Conservation (phyloP, 2,888 invertebrate genomes). For the Athetis lepigone region DNA sequence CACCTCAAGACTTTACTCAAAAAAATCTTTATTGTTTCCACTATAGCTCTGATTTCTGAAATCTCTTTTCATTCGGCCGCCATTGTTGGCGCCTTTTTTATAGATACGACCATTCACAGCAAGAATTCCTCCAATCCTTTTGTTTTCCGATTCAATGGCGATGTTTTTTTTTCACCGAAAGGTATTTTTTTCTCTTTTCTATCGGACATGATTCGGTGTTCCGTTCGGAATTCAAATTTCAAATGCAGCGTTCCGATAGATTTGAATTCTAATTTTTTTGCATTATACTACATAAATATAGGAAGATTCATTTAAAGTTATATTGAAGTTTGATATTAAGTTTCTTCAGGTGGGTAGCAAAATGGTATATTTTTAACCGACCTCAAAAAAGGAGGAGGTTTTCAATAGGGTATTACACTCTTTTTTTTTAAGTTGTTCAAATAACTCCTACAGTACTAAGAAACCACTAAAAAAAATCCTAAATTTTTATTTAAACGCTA, state of each 20-base stretch:
- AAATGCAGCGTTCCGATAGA: conserved; percentile 57
- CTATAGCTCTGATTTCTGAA: conserved; percentile 70
- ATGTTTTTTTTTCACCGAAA: conserved; percentile 44
- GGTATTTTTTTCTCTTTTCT: conserved; percentile 68
- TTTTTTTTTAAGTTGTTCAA: too few relatives aligned
- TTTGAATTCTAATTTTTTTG: conserved; percentile 45
- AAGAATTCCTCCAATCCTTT: conserved; percentile 73
- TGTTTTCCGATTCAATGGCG: conserved; percentile 75
- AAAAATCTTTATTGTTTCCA: conserved; percentile 74
- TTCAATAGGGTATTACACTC: too few relatives aligned
- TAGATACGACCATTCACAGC: conserved; percentile 71
- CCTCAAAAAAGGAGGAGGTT: too few relatives aligned
- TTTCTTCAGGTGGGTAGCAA: neutral
- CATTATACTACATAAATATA: neutral
- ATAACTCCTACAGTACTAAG: too few relatives aligned
- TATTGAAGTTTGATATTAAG: neutral
- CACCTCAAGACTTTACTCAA: conserved; percentile 45
- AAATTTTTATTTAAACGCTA: too few relatives aligned
- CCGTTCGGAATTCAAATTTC: conserved; percentile 72
- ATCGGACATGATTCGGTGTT: conserved; percentile 66
- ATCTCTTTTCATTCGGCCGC: conserved; percentile 69
- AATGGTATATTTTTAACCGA: too few relatives aligned
- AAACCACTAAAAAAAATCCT: too few relatives aligned
- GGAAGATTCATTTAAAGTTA: neutral
- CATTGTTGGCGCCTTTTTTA: conserved; percentile 75